These are phyloP conservation scores for Agrotis puta DNA, from an alignment of 2,888 invertebrate species.

Conservation along the genomic window DNA sequence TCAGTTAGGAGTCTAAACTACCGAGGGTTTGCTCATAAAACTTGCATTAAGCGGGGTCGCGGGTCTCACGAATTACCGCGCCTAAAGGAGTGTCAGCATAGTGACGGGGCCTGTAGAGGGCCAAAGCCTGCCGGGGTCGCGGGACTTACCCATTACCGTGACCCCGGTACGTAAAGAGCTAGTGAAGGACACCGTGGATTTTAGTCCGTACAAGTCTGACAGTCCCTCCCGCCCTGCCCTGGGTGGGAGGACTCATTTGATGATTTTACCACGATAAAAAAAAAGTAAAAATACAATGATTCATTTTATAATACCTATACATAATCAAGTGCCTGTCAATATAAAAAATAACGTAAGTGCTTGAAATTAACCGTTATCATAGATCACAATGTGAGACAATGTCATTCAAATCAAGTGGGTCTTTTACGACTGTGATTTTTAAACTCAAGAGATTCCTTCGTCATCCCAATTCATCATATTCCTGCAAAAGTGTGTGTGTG, in stretches of 20 bases:
- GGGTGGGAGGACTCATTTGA: too few species aligned
- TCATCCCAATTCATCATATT: background rate
- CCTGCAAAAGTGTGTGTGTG: background rate
- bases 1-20: background rate
- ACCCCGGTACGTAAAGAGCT: too few species aligned
- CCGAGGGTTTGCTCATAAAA: conserved; percentile 15
- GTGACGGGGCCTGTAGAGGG: too few species aligned
- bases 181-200: too few species aligned
- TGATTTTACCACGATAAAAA: too few species aligned
- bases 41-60: too few species aligned
- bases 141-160: too few species aligned
- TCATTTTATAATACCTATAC: conserved; percentile 3
- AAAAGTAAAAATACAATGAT: conserved; percentile 4
- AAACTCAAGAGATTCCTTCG: background rate
- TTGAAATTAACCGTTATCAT: conserved; percentile 26
- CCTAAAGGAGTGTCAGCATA: too few species aligned
- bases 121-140: too few species aligned
- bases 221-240: too few species aligned
- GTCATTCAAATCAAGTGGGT: conserved; percentile 22
- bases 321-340: conserved; percentile 1
- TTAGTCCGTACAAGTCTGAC: too few species aligned
- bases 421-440: conserved; percentile 7
- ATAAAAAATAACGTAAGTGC: conserved; percentile 1
- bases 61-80: too few species aligned
- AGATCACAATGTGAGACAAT: conserved; percentile 7